A percentile compares a stretch with the other conserved stretches of the same genome.
These are phyloP conservation scores for Mantis religiosa DNA, from an alignment of 2,888 invertebrate genomes.

Conservation along the genomic window DNA sequence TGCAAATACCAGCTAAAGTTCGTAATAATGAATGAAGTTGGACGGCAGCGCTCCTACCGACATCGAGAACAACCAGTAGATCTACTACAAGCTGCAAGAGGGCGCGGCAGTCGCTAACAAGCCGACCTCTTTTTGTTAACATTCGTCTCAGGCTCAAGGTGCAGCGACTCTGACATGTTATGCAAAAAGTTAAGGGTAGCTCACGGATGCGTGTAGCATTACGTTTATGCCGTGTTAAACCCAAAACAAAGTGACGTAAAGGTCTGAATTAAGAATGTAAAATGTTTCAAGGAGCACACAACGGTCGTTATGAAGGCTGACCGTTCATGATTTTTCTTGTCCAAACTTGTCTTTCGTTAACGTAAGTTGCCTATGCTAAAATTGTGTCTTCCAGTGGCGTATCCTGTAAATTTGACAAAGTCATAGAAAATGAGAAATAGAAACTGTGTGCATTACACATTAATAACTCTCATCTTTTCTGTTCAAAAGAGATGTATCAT, in stretches of 20 bases:
- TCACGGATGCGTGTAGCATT: too few species aligned
- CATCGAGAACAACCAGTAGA: background rate
- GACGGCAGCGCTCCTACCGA: background rate
- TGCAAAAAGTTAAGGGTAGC: background rate
- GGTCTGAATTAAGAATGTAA: background rate
- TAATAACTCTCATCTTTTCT: too few species aligned
- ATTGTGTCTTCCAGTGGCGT: too few species aligned
- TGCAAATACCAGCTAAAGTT: background rate
- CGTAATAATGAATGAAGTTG: constrained; percentile 7
- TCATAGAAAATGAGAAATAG: too few species aligned
- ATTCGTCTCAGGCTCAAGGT: too few species aligned
- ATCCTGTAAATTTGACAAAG: too few species aligned
- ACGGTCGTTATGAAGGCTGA: too few species aligned
- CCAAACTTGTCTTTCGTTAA: too few species aligned
- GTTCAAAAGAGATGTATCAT: too few species aligned
- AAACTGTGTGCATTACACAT: too few species aligned
- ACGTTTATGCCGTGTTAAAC: background rate
- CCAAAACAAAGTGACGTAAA: background rate
- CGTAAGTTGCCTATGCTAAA: too few species aligned
- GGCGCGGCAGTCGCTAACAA: background rate
- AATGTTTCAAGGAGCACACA: background rate
- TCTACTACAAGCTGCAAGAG: background rate
- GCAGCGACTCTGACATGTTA: background rate
- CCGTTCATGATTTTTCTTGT: too few species aligned
- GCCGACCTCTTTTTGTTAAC: background rate